Evolutionary conservation across 2,888 invertebrate genomes (phyloP), one percentile per base, ranked within the genome.

Genomic region (Drosophila merina): DNA sequence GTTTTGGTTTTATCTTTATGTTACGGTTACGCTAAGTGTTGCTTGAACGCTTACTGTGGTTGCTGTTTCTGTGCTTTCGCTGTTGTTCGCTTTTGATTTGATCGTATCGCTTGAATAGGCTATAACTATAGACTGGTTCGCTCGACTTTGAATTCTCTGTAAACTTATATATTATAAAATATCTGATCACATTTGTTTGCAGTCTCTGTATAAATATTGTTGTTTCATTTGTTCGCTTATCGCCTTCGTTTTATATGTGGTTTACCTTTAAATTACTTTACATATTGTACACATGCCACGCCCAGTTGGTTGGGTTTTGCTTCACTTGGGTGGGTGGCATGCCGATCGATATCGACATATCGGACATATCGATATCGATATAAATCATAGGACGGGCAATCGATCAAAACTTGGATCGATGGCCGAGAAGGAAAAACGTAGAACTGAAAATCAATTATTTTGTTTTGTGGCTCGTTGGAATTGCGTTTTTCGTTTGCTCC

Each of bases 151-250:
- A 63, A 72, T 88, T 67, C 81, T 86, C 64, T 88, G 89, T 88
- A 89, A 88, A 89, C 90, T 88, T 89, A 90, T 90, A 89, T 88
- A 84, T 84, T 84, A 84, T 84, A 90, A 89, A 90, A 91, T 91
- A 91, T 92, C 91, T 92, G 92, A 92, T 92, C 92, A 92, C 92
- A 92, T 92, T 90, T 90, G 89, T 90, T 91, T 91, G 91, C 91
- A 91, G 91, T 91, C 91, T 91, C 90, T 90, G 88, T 90, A 90
- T 89, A 90, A 88, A 89, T 88, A 86, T 84, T 81, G 74, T 82
- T 84, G 77, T 83, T 77, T 76, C 75, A 77, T 76, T 74, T 74
- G 63, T 74, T 66, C 60, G 73, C 79, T 76, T 83, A 76, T 75
- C 80, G 75, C 74, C 79, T 54, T 62, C 75, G 70, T 80, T 71